Evolutionary conservation across 1,140 invertebrate species (phyloP).

Genomic region (Drosophila prosaltans): DNA sequence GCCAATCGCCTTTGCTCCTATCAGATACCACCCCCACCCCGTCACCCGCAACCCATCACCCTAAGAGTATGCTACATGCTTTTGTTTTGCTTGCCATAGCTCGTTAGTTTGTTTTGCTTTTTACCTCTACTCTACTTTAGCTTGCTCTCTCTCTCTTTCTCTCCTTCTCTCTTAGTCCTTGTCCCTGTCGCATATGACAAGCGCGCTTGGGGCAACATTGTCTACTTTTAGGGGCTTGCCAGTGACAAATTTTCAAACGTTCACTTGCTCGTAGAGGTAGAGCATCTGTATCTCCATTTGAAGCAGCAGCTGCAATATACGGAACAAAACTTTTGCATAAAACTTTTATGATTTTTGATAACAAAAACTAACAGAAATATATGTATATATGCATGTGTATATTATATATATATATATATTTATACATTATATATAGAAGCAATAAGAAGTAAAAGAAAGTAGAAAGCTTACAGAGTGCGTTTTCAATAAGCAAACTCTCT

Average conservation of each 20-base stretch:
- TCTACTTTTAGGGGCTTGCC: conserved; percentile 56
- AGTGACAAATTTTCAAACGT: conserved; percentile 69
- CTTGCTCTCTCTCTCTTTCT: neutral
- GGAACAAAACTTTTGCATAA: conserved; percentile 61
- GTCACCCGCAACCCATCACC: neutral
- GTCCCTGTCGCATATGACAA: conserved; percentile 25
- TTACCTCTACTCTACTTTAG: conserved; percentile 40
- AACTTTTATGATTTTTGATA: conserved; percentile 78
- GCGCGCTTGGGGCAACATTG: conserved; percentile 58
- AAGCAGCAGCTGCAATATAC: conserved; percentile 36
- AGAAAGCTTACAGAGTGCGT: conserved; percentile 32
- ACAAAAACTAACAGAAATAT: conserved; percentile 36
- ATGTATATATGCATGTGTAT: conserved; percentile 1
- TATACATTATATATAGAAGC: neutral
- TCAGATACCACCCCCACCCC: too few species aligned
- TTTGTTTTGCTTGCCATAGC: conserved; percentile 75
- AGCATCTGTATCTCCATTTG: conserved; percentile 40
- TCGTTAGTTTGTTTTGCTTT: conserved; percentile 77
- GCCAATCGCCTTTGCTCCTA: too few species aligned
- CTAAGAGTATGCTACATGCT: conserved; percentile 64
- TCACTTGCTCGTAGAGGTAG: neutral
- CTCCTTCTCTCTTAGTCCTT: neutral
- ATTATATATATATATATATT: conserved; percentile 1
- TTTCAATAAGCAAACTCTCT: conserved; percentile 69
- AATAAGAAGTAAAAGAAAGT: neutral